These are phyloP conservation scores for Adoxophyes honmai DNA, from an alignment of 1,140 invertebrate genomes.

Conservation along the genomic window DNA sequence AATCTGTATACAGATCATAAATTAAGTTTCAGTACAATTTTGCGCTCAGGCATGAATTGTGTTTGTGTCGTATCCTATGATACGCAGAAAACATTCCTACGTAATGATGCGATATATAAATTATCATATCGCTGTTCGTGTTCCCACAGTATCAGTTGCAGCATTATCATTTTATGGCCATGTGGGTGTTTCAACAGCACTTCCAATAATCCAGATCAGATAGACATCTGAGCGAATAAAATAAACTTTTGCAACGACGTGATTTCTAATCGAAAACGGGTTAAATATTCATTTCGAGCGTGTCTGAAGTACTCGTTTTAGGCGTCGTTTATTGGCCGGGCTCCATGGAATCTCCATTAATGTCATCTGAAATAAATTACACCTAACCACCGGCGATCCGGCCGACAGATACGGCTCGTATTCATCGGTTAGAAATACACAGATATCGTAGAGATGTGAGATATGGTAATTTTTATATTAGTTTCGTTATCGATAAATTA, in stretches of 20 bases:
- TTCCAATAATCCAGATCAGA: constrained; percentile 19
- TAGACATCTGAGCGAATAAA: constrained; percentile 21
- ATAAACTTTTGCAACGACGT: constrained; percentile 30
- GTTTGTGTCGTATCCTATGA: too few species aligned
- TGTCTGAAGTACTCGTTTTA: constrained; percentile 43
- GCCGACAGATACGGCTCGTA: constrained; percentile 23
- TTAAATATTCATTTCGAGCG: constrained; percentile 37
- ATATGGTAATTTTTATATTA: constrained; percentile 54
- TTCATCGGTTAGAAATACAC: constrained; percentile 25
- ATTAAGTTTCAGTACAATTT: too few species aligned
- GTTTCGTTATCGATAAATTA: constrained; percentile 30
- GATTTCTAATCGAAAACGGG: constrained; percentile 24
- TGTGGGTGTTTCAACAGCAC: constrained; percentile 13
- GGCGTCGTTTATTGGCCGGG: constrained; percentile 49
- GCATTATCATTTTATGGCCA: not conserved
- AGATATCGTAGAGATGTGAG: constrained; percentile 39
- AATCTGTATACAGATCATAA: too few species aligned
- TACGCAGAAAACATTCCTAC: constrained; percentile 1
- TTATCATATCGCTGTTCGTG: constrained; percentile 1
- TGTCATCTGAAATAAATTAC: constrained; percentile 62
- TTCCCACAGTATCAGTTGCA: not conserved
- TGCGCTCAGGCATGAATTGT: too few species aligned
- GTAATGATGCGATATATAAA: not conserved
- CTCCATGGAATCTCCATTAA: constrained; percentile 59
- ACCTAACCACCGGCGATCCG: constrained; percentile 23